Evolutionary conservation across 2,113 vertebrate species (phyloP), one percentile per base, ranked within the genome.

Genomic region (Camelus bactrianus): DNA sequence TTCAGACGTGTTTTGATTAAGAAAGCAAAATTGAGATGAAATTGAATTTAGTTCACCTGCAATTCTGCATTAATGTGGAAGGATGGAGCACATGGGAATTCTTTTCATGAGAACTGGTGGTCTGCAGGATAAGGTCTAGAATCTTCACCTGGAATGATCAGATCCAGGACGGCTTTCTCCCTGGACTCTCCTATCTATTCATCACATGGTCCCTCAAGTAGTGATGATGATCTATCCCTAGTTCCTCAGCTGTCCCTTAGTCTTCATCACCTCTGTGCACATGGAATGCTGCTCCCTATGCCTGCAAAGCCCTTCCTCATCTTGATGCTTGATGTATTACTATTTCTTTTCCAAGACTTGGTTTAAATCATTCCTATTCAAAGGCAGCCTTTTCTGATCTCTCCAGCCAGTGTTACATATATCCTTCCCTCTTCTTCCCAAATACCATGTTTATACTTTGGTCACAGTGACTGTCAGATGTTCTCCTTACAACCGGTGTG

Each of bases 131-230:
- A 73, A 94, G 22, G 11, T 14, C 32, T 10, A 22, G 69, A 64
- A 32, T n/a, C 26, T 69, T 20, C 48, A n/a, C 12, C 26, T 67
- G 42, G 8, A n/a, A 24, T 16, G 30, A 85, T 9, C 38, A 52
- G 28, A 82, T 7, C 13, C 52, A 20, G 35, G 50, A 32, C 32
- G 76, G 12, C 17, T 42, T 67, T 82, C 46, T 65, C 13, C 16
- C 0, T n/a, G 56, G 19, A 65, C 14, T 62, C 2, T 89, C 16
- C 28, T 16, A 30, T 46, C 35, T 62, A 3, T n/a, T 11, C 26
- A 10, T 69, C 4, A 6, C 0, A 0, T 20, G 14, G 32, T 70
- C 16, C 6, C 26, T 17, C n/a, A n/a, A 26, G 15, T 16, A n/a
- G 6, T 35, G 54, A 15, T 35, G 24, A 26, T 35, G 28, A 10